Evolutionary conservation across 2,888 invertebrate species (phyloP).

Genomic region (Tipula helvola): DNA sequence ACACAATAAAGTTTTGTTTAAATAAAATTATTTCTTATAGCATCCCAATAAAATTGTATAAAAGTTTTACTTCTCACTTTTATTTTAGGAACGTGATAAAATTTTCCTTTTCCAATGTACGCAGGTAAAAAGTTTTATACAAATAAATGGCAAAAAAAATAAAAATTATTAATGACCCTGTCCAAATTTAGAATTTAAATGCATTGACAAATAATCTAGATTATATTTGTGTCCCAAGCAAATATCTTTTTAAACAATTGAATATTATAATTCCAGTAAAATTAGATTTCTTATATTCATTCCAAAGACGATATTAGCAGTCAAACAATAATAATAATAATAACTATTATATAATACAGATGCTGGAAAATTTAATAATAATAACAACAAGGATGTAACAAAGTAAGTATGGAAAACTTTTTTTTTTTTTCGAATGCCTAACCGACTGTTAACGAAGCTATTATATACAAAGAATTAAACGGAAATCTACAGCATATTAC

Average conservation of each 20-base stretch:
- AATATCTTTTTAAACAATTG: not conserved
- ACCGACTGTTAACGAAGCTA: not conserved
- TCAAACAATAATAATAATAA: not conserved
- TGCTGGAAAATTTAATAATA: not conserved
- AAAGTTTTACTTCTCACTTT: not conserved
- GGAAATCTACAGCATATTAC: not conserved
- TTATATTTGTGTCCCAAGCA: not conserved
- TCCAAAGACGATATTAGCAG: not conserved
- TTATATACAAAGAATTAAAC: not conserved
- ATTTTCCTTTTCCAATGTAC: not conserved
- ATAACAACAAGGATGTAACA: not conserved
- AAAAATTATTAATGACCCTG: not conserved
- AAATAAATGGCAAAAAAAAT: not conserved
- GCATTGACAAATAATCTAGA: not conserved
- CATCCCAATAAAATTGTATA: not conserved
- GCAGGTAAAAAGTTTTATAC: not conserved
- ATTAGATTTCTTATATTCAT: not conserved
- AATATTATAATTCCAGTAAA: not conserved
- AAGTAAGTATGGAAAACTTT: not conserved
- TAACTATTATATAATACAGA: not conserved
- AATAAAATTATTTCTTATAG: not conserved
- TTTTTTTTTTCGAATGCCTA: not conserved
- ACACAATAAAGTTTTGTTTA: not conserved
- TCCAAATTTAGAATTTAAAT: not conserved
- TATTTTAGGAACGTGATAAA: not conserved